phyloP scores from a whole-genome alignment of 2,113 vertebrate species.

The Spheniscus mendiculus region DNA sequence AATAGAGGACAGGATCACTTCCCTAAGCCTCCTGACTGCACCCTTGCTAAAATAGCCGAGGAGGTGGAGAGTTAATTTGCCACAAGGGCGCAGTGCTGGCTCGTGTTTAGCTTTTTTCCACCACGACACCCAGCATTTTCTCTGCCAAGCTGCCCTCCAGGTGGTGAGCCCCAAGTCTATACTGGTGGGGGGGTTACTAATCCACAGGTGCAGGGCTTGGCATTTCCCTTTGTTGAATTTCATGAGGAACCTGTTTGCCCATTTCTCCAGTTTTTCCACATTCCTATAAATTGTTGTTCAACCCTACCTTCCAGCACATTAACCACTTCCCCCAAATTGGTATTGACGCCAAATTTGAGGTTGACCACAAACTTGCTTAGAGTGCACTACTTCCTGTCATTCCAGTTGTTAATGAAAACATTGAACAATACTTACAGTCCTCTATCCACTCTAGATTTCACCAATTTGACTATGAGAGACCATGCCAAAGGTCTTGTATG shows the following conservation, averaged over 20 bases:
- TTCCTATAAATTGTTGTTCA: neutral
- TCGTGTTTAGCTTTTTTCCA: neutral
- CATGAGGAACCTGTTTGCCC: neutral
- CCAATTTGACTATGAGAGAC: neutral
- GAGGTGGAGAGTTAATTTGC: neutral
- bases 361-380: neutral
- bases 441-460: neutral
- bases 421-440: neutral
- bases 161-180: neutral
- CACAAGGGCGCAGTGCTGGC: neutral
- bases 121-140: neutral
- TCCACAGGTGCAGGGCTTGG: neutral
- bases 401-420: neutral
- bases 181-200: neutral
- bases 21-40: neutral
- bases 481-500: neutral
- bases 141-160: neutral
- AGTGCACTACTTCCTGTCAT: neutral
- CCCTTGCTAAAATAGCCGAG: neutral
- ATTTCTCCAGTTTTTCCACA: neutral
- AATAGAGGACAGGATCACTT: neutral
- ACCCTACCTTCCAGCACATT: neutral
- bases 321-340: neutral
- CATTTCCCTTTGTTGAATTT: neutral
- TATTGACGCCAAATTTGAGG: neutral